phyloP scores from a whole-genome alignment of 2,797 vertebrate species.

The Balearica regulorum region DNA sequence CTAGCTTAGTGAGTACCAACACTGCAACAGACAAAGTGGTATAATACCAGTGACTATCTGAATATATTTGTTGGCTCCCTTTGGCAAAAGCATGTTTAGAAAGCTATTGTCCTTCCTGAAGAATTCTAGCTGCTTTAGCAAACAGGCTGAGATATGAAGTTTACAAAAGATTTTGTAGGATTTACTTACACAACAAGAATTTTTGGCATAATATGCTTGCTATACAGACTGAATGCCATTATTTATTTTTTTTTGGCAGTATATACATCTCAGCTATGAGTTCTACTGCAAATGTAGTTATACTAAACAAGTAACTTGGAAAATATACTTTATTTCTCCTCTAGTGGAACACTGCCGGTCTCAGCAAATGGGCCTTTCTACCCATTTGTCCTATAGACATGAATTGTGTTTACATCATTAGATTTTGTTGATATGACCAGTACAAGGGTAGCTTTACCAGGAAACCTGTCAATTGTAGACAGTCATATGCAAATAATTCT shows the following conservation, averaged over 20 bases:
- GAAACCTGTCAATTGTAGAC: neutral
- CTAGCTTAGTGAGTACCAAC: neutral
- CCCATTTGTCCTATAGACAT: neutral
- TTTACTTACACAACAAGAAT: neutral
- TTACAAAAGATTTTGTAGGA: neutral
- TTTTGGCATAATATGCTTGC: neutral
- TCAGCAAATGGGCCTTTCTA: neutral
- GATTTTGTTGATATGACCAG: neutral
- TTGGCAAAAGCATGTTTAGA: neutral
- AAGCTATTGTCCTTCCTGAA: neutral
- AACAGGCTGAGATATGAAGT: neutral
- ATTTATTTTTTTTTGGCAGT: neutral
- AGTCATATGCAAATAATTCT: slow-evolving; percentile 32
- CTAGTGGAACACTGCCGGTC: neutral
- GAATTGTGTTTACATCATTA: neutral
- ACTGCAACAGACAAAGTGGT: neutral
- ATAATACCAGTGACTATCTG: neutral
- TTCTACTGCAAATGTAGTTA: neutral
- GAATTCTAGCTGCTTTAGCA: neutral
- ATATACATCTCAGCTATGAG: neutral
- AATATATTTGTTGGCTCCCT: neutral
- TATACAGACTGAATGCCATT: neutral
- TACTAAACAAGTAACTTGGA: neutral
- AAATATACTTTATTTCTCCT: neutral
- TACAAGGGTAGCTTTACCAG: neutral